These are phyloP conservation scores for Toxotes chatareus DNA, from an alignment of 2,113 vertebrate species.

Conservation along the genomic window DNA sequence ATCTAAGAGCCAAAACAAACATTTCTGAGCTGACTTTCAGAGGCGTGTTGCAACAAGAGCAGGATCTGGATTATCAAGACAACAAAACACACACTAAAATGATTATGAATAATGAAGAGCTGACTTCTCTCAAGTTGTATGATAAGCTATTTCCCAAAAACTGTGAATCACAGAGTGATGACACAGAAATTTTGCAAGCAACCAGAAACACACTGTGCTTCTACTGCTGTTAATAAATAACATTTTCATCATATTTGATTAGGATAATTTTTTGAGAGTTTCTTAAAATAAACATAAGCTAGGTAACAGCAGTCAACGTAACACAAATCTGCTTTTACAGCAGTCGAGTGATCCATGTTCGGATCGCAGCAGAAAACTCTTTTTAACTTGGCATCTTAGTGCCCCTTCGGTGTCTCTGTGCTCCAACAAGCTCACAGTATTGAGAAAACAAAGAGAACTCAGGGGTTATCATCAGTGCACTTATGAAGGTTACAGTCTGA, in stretches of 20 bases:
- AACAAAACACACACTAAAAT: conserved; percentile 25
- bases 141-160: background rate
- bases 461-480: conserved; percentile 49
- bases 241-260: conserved; percentile 3
- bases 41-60: conserved; percentile 23
- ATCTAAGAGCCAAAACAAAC: background rate
- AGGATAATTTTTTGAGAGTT: conserved; percentile 1
- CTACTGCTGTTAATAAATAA: conserved; percentile 4
- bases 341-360: background rate
- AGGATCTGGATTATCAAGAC: conserved; percentile 34
- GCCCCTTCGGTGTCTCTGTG: conserved; percentile 19
- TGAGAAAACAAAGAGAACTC: conserved; percentile 11
- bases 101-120: conserved; percentile 4
- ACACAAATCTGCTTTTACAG: conserved; percentile 8
- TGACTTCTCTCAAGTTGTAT: background rate
- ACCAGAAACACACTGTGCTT: conserved; percentile 11
- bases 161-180: background rate
- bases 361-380: background rate
- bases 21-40: conserved; percentile 24
- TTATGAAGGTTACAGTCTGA: conserved; percentile 19
- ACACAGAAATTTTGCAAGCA: background rate
- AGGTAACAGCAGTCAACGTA: background rate
- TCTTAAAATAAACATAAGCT: background rate
- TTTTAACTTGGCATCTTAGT: conserved; percentile 24
- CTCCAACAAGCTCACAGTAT: conserved; percentile 2